Evolutionary conservation across 1,140 invertebrate species (phyloP).

Genomic region (Episyrphus balteatus): DNA sequence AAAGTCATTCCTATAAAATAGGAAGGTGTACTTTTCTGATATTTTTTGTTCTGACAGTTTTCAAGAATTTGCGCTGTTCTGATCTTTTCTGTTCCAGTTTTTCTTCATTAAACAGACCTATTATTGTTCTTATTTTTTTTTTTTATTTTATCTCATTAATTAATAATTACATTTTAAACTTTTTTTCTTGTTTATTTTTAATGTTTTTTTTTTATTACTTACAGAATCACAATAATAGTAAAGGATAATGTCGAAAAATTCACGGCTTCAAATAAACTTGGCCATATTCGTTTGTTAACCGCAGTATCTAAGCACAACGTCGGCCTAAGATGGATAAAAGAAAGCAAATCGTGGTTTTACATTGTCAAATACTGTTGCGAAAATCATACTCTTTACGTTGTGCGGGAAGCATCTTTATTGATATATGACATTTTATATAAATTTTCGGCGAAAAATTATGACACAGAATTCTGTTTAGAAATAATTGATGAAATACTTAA

Average conservation of each 20-base stretch:
- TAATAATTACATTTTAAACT: conserved; percentile 4
- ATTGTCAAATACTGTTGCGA: conserved; percentile 44
- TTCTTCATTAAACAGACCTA: too few species aligned
- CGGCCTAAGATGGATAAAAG: conserved; percentile 45
- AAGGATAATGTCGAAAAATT: conserved; percentile 9
- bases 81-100: too few species aligned
- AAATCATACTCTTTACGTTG: conserved; percentile 53
- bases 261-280: conserved; percentile 46
- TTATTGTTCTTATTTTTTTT: conserved; percentile 1
- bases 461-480: conserved; percentile 38
- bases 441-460: conserved; percentile 36
- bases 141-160: conserved; percentile 17
- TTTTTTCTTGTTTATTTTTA: background rate
- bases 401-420: conserved; percentile 44
- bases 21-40: too few species aligned
- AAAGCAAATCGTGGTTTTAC: conserved; percentile 42
- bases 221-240: background rate
- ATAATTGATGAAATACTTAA: conserved; percentile 39
- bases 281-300: conserved; percentile 44
- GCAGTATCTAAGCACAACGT: conserved; percentile 41
- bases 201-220: background rate
- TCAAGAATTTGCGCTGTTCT: too few species aligned
- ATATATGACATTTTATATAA: conserved; percentile 42
- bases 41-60: too few species aligned
- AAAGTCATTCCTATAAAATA: too few species aligned